These are phyloP conservation scores for Brassicogethes aeneus DNA, from an alignment of 2,888 invertebrate species.

Conservation along the genomic window DNA sequence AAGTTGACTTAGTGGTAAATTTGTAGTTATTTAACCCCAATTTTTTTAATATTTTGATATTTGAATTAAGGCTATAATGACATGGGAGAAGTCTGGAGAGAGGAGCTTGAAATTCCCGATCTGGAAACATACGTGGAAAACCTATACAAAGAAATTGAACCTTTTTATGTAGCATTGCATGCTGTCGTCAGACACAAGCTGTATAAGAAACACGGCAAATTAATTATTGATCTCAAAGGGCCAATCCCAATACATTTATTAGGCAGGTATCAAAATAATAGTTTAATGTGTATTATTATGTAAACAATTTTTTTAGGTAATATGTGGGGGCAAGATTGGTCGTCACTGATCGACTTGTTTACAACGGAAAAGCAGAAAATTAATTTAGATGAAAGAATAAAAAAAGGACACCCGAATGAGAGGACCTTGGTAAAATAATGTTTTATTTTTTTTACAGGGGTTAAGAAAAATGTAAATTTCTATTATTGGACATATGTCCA, in stretches of 20 bases:
- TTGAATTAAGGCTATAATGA: slow-evolving; percentile 58
- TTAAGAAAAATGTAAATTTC: too few relatives aligned
- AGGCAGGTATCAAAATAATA: slow-evolving; percentile 48
- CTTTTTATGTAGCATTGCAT: slow-evolving; percentile 62
- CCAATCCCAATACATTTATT: slow-evolving; percentile 62
- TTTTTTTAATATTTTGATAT: not conserved
- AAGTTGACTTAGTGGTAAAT: too few relatives aligned
- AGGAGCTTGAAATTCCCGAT: slow-evolving; percentile 52
- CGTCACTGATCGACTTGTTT: slow-evolving; percentile 47
- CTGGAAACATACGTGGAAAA: slow-evolving; percentile 45
- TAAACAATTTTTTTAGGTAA: slow-evolving; percentile 41
- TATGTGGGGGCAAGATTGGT: slow-evolving; percentile 68
- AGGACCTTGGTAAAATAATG: slow-evolving; percentile 51
- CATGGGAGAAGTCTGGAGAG: slow-evolving; percentile 56
- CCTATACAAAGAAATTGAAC: slow-evolving; percentile 49
- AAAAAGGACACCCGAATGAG: slow-evolving; percentile 47
- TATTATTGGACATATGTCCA: too few relatives aligned
- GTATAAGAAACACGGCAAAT: slow-evolving; percentile 46
- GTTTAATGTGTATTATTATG: too few relatives aligned
- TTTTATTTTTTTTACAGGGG: too few relatives aligned
- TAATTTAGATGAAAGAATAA: slow-evolving; percentile 45
- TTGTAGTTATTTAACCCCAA: slow-evolving; percentile 3
- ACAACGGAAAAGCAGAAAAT: slow-evolving; percentile 41
- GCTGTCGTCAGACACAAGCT: slow-evolving; percentile 60
- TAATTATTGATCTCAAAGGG: slow-evolving; percentile 44